phyloP scores from a whole-genome alignment of 1,140 invertebrate genomes.

The Plectrocnemia conspersa region DNA sequence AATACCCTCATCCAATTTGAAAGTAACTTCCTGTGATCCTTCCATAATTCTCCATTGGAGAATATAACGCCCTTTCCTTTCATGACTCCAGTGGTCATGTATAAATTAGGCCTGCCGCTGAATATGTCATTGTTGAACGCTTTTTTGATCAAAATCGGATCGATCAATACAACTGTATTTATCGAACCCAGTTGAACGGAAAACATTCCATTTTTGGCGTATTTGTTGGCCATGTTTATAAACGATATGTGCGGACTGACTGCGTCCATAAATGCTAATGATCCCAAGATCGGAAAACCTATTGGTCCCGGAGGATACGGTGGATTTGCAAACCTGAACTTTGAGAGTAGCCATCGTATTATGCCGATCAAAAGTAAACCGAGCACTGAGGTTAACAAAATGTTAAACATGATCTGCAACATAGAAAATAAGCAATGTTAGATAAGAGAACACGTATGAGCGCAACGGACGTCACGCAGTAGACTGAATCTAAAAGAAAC shows the following conservation, averaged over 20 bases:
- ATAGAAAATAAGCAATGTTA: too few relatives aligned
- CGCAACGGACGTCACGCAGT: too few relatives aligned
- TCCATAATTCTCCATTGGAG: conserved; percentile 76
- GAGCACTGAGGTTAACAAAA: too few relatives aligned
- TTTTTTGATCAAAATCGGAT: conserved; percentile 64
- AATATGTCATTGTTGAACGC: conserved; percentile 66
- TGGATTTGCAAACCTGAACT: too few relatives aligned
- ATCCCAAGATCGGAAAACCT: conserved; percentile 73
- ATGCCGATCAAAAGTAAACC: too few relatives aligned
- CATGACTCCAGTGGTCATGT: conserved; percentile 81
- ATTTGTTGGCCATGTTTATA: conserved; percentile 58
- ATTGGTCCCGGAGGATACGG: conserved; percentile 67
- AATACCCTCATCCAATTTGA: conserved; percentile 66
- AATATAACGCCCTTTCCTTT: conserved; percentile 78
- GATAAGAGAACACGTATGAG: too few relatives aligned
- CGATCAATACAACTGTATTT: conserved; percentile 67
- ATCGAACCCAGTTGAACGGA: conserved; percentile 67
- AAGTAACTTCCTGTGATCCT: conserved; percentile 73
- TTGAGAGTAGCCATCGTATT: too few relatives aligned
- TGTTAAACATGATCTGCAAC: too few relatives aligned
- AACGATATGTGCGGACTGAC: conserved; percentile 65
- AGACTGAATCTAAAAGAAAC: too few relatives aligned
- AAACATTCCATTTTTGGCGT: conserved; percentile 61
- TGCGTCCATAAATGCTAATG: conserved; percentile 65
- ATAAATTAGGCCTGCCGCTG: conserved; percentile 70